These are phyloP conservation scores for Oscheius sp. DNA, from an alignment of 2,888 invertebrate species.

Conservation along the genomic window DNA sequence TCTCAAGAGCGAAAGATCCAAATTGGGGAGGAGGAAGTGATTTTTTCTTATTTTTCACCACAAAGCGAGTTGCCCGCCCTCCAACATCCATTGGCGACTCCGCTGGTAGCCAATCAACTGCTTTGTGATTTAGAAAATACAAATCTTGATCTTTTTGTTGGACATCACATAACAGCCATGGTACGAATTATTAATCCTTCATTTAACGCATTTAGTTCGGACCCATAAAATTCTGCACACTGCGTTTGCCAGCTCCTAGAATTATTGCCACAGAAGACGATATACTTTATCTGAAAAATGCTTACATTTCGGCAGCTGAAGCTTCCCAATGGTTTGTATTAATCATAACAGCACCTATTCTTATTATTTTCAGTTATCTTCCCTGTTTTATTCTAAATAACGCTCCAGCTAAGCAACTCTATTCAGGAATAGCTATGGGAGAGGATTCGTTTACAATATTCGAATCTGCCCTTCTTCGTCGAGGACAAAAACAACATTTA, in stretches of 20 bases:
- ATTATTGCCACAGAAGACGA: constrained; percentile 17
- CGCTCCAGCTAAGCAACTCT: constrained; percentile 13
- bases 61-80: background rate
- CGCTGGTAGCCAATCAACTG: constrained; percentile 19
- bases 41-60: constrained; percentile 16
- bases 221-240: constrained; percentile 5
- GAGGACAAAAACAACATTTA: constrained; percentile 20
- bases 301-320: constrained; percentile 18
- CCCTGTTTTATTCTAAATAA: constrained; percentile 9
- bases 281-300: constrained; percentile 14
- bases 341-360: too few species aligned
- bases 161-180: constrained; percentile 22
- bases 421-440: constrained; percentile 18
- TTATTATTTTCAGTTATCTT: constrained; percentile 9
- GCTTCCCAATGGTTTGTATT: constrained; percentile 10
- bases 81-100: constrained; percentile 6
- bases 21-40: constrained; percentile 10
- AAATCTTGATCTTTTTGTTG: constrained; percentile 15
- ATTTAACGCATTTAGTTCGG: constrained; percentile 28
- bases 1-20: background rate
- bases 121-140: constrained; percentile 13
- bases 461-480: constrained; percentile 15
- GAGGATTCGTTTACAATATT: constrained; percentile 22
- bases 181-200: background rate
- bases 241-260: constrained; percentile 2